A percentile compares a stretch with the other conserved stretches of the same genome.
Conservation (phyloP, 2,113 vertebrate genomes). For the Dasyprocta punctata region DNA sequence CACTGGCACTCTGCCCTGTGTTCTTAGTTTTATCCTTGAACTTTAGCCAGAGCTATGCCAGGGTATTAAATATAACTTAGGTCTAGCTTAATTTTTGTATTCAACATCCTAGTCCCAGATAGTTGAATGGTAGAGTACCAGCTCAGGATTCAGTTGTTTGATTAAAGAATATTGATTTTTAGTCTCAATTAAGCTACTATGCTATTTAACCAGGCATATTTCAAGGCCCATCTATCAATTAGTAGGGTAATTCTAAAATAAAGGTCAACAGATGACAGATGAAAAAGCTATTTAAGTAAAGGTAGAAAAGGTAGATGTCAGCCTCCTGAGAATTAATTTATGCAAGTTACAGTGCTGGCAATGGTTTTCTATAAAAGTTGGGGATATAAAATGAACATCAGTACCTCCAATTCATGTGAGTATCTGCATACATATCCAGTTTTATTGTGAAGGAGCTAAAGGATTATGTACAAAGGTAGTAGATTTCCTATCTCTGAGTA, state of each 20-base stretch:
- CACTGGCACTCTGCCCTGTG: not conserved
- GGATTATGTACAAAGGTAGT: not conserved
- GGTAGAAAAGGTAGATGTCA: fast-evolving
- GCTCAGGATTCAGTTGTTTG: conserved; percentile 45
- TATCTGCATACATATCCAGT: not conserved
- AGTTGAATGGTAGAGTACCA: conserved; percentile 5
- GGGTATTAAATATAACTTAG: not conserved
- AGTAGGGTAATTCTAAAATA: conserved; percentile 28
- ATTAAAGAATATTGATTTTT: conserved; percentile 72
- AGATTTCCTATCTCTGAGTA: fast-evolving
- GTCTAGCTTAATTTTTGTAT: conserved; percentile 54
- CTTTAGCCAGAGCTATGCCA: not conserved
- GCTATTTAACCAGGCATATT: conserved; percentile 74
- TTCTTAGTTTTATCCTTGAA: not conserved
- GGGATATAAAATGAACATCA: not conserved
- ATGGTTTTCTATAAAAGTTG: not conserved
- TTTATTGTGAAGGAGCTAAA: not conserved
- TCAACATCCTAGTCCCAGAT: conserved; percentile 32
- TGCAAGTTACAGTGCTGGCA: fast-evolving
- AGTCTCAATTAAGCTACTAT: conserved; percentile 28
- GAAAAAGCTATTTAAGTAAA: conserved; percentile 61
- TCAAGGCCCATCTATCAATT: conserved; percentile 49
- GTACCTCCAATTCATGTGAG: not conserved
- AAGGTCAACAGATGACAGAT: not conserved
- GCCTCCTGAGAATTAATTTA: not conserved